phyloP scores from a whole-genome alignment of 2,888 invertebrate genomes.

The Tachina grossa region DNA sequence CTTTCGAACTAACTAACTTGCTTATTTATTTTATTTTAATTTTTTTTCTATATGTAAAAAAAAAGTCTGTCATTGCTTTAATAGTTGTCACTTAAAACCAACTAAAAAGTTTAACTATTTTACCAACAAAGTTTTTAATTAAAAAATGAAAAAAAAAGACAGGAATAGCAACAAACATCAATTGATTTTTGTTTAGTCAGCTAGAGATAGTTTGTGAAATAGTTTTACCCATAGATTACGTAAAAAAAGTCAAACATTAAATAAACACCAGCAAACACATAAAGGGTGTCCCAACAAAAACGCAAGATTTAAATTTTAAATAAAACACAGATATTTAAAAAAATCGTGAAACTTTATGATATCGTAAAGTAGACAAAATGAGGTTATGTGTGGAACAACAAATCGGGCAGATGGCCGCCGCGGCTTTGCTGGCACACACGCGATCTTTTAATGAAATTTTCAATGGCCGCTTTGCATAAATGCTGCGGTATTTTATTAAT shows the following conservation, averaged over 20 bases:
- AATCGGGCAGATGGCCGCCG: no score
- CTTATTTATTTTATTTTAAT: not conserved
- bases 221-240: constrained; percentile 30
- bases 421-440: no score
- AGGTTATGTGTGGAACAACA: no score
- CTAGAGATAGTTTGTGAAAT: constrained; percentile 40
- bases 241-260: constrained; percentile 30
- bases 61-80: constrained; percentile 54
- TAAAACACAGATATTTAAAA: no score
- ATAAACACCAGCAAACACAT: constrained; percentile 8
- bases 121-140: constrained; percentile 59
- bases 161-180: constrained; percentile 33
- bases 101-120: constrained; percentile 35
- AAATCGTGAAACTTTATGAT: no score
- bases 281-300: no score
- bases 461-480: no score
- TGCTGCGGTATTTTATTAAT: no score
- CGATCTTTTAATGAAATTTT: no score
- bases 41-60: not conserved
- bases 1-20: not conserved
- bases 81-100: constrained; percentile 49
- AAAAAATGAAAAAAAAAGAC: constrained; percentile 44
- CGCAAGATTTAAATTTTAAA: no score
- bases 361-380: no score
- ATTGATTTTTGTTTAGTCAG: constrained; percentile 54